These are phyloP conservation scores for Clarias macrocephalus DNA, from an alignment of 2,113 vertebrate species.

Conservation along the genomic window DNA sequence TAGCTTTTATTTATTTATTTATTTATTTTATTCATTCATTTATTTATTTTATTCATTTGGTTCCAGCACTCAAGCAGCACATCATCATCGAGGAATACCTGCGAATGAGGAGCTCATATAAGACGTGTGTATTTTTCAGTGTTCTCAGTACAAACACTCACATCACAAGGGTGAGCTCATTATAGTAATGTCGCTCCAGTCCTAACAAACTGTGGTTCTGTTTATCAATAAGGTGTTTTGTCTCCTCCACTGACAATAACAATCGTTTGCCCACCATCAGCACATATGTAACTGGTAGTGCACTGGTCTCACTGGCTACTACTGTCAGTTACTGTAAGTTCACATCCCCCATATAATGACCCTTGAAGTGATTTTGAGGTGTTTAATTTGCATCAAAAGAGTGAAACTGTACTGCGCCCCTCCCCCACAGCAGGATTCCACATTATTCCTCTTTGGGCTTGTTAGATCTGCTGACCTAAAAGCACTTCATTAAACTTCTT, in stretches of 20 bases:
- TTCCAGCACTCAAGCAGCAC: neutral
- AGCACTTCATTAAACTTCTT: too few species aligned
- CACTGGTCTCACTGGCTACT: too few species aligned
- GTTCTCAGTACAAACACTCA: neutral
- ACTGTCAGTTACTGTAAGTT: too few species aligned
- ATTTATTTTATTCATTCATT: too few species aligned
- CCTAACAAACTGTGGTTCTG: neutral
- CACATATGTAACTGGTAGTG: neutral
- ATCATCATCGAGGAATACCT: neutral
- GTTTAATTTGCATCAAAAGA: too few species aligned
- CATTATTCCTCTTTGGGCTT: too few species aligned
- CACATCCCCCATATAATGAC: neutral
- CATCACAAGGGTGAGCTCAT: neutral
- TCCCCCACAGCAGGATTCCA: too few species aligned
- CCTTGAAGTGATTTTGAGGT: too few species aligned
- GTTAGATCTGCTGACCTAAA: too few species aligned
- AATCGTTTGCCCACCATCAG: neutral
- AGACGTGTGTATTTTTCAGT: neutral
- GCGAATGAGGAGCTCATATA: neutral
- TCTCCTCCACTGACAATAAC: neutral
- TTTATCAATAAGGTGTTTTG: neutral
- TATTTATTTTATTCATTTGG: too few species aligned
- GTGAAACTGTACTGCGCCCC: too few species aligned
- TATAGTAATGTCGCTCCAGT: neutral
- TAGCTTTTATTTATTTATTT: too few species aligned